Conservation (phyloP, 2,113 vertebrate species). For the Syngnathus scovelli region DNA sequence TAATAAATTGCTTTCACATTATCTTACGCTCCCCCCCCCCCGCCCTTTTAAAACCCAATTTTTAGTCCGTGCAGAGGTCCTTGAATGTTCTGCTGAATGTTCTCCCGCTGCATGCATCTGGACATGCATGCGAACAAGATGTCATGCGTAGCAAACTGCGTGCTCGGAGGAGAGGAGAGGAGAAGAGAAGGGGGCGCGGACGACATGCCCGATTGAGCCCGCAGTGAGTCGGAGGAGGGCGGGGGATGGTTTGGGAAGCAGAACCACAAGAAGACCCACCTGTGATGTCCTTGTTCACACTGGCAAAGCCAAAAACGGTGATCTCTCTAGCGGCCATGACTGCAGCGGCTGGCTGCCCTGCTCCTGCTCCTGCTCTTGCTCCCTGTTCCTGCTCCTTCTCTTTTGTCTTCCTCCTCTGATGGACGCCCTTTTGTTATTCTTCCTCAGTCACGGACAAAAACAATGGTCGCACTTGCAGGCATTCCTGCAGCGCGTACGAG, state of each 20-base stretch:
- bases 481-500: constrained; percentile 73
- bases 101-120: constrained; percentile 22
- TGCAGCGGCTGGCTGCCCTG: constrained; percentile 23
- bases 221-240: constrained; percentile 6
- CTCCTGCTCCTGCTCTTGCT: constrained; percentile 18
- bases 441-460: constrained; percentile 49
- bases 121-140: constrained; percentile 26
- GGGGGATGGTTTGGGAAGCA: not conserved
- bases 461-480: constrained; percentile 64
- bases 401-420: constrained; percentile 11
- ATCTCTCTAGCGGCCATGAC: constrained; percentile 75
- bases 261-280: constrained; percentile 55
- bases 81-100: not conserved
- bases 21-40: not conserved
- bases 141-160: constrained; percentile 49
- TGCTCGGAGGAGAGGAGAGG: constrained; percentile 39
- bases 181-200: constrained; percentile 28
- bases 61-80: not conserved
- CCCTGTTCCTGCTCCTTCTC: constrained; percentile 17
- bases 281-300: constrained; percentile 69
- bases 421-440: constrained; percentile 12
- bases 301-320: constrained; percentile 61
- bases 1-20: constrained; percentile 25
- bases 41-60: not conserved
- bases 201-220: constrained; percentile 15